Conservation (phyloP, 1,140 invertebrate species). For the Drosophila saltans region DNA sequence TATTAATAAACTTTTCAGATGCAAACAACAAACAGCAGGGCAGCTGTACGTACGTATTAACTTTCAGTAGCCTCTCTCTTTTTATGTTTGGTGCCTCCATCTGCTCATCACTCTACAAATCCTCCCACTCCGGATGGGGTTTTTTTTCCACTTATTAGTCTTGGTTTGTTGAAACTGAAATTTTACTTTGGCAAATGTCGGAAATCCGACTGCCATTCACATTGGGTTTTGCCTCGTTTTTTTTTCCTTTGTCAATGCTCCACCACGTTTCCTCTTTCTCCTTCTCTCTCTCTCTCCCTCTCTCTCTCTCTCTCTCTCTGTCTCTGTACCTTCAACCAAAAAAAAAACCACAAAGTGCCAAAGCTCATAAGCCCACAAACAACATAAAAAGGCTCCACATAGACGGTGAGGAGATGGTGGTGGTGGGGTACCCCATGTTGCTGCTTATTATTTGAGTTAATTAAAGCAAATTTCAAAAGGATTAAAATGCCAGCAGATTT, state of each 20-base stretch:
- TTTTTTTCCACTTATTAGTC: slow-evolving; percentile 58
- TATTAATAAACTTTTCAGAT: slow-evolving; percentile 81
- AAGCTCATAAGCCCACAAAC: slow-evolving; percentile 65
- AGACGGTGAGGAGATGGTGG: slow-evolving; percentile 8
- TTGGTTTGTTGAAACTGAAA: slow-evolving; percentile 51
- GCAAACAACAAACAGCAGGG: slow-evolving; percentile 66
- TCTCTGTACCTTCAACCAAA: neutral
- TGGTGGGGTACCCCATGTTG: slow-evolving; percentile 21
- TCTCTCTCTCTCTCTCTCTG: neutral
- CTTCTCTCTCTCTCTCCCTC: neutral
- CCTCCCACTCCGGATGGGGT: slow-evolving; percentile 13
- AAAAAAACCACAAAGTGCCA: slow-evolving; percentile 49
- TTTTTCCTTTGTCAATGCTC: slow-evolving; percentile 6
- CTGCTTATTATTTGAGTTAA: slow-evolving; percentile 72
- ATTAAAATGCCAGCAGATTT: slow-evolving; percentile 67
- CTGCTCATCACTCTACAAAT: neutral
- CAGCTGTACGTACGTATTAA: slow-evolving; percentile 72
- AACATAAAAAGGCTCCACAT: slow-evolving; percentile 49
- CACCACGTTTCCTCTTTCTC: neutral
- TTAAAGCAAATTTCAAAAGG: slow-evolving; percentile 76
- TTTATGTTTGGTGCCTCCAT: neutral
- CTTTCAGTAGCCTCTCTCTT: slow-evolving; percentile 38
- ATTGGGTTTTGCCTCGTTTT: slow-evolving; percentile 7
- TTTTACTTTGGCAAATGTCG: slow-evolving; percentile 64
- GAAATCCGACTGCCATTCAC: slow-evolving; percentile 58